Evolutionary conservation across 2,797 vertebrate genomes (phyloP), one percentile per base, ranked within the genome.

Genomic region (Tamandua tetradactyla): DNA sequence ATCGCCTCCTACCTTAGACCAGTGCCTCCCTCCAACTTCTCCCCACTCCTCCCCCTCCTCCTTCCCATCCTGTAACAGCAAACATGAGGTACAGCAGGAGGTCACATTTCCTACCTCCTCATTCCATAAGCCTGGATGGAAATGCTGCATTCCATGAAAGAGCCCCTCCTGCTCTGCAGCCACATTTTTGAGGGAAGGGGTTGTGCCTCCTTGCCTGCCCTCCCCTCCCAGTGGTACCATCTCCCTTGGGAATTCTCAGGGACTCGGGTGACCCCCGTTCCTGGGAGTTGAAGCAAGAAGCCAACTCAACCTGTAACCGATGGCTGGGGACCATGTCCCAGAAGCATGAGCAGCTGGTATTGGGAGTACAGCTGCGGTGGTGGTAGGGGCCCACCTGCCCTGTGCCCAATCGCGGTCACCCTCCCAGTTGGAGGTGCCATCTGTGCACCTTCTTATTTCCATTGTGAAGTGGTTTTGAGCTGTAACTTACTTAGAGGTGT

Each of bases 341-440:
- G 23, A 82, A 32, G 49, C 72, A 40, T 20, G 9, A 61, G 49
- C 3, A 0, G 80, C 71, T 88, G 40, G 4, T 23, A 8, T 0
- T 1, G 22, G 17, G 22, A 11, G 1, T 20, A 10, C 15, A 22
- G 30, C 7, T 14, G 25, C 13, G 12, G 15, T 15, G 7, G 17
- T n/a, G n/a, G 15, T 4, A 17, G 4, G 27, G 8, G 18, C 3
- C 59, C 1, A n/a, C n/a, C 13, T 37, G 40, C 7, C 59, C 59
- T 13, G 61, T 44, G 12, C 7, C 23, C 75, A 40, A 49, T 7
- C 35, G 27, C 1, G 44, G 55, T 27, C 10, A 14, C 37, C 25
- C n/a, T 69, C 47, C 61, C 37, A 13, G 49, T 9, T 35, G 72
- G 11, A 20, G 10, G 2, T 6, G 20, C 25, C 57, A 14, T 14